phyloP scores from a whole-genome alignment of 2,888 invertebrate species.

The Melitaea athalia region DNA sequence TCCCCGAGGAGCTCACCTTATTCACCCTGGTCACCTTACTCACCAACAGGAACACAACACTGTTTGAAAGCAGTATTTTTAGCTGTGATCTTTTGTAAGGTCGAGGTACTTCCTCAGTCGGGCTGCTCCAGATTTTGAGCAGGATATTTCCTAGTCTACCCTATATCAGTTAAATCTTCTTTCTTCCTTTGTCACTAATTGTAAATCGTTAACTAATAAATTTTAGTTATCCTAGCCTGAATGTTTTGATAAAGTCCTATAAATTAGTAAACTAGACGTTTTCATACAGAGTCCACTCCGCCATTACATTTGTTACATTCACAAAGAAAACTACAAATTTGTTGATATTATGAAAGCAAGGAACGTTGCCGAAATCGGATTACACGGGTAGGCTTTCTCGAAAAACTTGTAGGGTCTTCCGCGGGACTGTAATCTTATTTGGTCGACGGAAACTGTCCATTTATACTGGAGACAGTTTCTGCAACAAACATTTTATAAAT shows the following conservation, averaged over 20 bases:
- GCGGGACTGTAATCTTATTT: constrained; percentile 43
- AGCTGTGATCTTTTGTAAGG: too few relatives aligned
- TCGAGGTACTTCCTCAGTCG: too few relatives aligned
- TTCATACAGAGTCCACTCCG: neutral
- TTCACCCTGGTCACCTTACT: too few relatives aligned
- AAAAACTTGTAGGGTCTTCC: constrained; percentile 44
- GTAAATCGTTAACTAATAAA: too few relatives aligned
- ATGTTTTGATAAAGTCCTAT: neutral
- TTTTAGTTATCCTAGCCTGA: neutral
- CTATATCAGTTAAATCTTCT: too few relatives aligned
- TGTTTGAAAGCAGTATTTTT: too few relatives aligned
- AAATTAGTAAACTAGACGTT: neutral
- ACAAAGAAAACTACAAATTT: constrained; percentile 35
- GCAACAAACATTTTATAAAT: constrained; percentile 15
- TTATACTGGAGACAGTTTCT: constrained; percentile 18
- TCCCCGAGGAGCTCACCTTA: too few relatives aligned
- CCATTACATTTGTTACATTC: neutral
- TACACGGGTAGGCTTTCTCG: constrained; percentile 45
- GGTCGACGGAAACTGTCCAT: constrained; percentile 25
- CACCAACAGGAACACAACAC: too few relatives aligned
- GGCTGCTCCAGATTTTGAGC: too few relatives aligned
- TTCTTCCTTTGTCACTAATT: too few relatives aligned
- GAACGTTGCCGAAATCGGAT: constrained; percentile 48
- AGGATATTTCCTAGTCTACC: too few relatives aligned
- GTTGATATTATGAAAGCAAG: constrained; percentile 48